Evolutionary conservation across 2,888 invertebrate genomes (phyloP).

Genomic region (Bimastos eiseni): DNA sequence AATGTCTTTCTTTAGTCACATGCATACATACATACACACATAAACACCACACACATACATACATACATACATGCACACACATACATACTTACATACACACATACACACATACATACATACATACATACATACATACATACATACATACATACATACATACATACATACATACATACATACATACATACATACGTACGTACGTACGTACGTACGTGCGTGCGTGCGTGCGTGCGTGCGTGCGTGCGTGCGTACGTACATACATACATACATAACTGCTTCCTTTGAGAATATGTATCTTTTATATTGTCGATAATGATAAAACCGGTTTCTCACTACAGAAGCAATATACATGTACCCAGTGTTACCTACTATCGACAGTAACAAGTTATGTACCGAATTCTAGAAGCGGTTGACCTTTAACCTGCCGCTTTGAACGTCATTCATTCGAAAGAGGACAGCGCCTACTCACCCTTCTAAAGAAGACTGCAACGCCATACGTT

Average conservation of each 20-base stretch:
- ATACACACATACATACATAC: conserved; percentile 28
- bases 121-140: conserved; percentile 29
- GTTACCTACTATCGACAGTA: no score
- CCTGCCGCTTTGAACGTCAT: no score
- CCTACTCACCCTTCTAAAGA: no score
- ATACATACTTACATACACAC: conserved; percentile 27
- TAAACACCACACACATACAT: conserved; percentile 28
- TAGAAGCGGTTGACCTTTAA: no score
- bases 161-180: conserved; percentile 29
- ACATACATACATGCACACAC: conserved; percentile 24
- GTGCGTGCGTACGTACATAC: conserved; percentile 31
- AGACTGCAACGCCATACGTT: no score
- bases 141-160: conserved; percentile 30
- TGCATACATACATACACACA: conserved; percentile 28
- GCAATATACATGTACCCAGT: no score
- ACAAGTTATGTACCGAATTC: no score
- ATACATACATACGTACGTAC: conserved; percentile 32
- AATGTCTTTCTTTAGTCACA: no score
- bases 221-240: conserved; percentile 26
- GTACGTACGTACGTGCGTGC: conserved; percentile 25
- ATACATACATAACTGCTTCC: conserved; percentile 25
- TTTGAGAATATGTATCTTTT: no score
- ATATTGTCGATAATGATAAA: no score
- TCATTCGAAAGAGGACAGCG: no score
- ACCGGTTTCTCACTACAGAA: no score